These are phyloP conservation scores for Dasypus novemcinctus DNA, from an alignment of 2,113 vertebrate genomes.

Conservation along the genomic window DNA sequence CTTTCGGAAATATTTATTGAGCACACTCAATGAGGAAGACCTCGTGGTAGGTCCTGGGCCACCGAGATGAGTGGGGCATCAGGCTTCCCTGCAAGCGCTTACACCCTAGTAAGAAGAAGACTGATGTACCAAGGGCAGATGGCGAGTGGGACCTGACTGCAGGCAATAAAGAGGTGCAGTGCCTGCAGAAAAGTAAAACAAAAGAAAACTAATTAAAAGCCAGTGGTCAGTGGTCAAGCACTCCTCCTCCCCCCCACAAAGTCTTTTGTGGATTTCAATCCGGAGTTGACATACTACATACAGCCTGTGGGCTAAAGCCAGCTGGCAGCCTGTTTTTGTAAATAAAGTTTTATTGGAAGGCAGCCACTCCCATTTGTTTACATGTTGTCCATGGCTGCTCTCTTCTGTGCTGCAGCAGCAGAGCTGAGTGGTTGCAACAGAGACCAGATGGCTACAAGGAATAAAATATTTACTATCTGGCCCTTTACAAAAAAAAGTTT, in stretches of 20 bases:
- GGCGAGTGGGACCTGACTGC: not conserved
- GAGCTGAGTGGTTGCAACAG: not conserved
- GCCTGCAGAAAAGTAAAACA: not conserved
- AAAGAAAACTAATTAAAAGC: not conserved
- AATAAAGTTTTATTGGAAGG: conserved; percentile 60
- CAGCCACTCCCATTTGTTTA: not conserved
- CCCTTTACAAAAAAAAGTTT: not conserved
- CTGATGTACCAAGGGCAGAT: too few relatives aligned
- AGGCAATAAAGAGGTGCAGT: not conserved
- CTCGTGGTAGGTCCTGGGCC: not conserved
- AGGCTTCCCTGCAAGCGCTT: not conserved
- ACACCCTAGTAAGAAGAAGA: not conserved
- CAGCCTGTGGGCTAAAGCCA: not conserved
- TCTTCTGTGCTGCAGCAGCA: not conserved
- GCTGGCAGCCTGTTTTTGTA: conserved; percentile 13
- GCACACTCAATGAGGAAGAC: not conserved
- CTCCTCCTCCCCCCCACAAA: not conserved
- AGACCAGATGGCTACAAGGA: conserved; percentile 9
- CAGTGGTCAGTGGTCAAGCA: not conserved
- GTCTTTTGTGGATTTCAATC: not conserved
- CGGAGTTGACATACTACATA: not conserved
- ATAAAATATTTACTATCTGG: conserved; percentile 20
- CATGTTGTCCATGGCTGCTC: not conserved
- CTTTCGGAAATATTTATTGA: not conserved
- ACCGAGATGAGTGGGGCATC: not conserved